Conservation (phyloP, 1,140 invertebrate species). For the Dinoponera quadriceps region DNA sequence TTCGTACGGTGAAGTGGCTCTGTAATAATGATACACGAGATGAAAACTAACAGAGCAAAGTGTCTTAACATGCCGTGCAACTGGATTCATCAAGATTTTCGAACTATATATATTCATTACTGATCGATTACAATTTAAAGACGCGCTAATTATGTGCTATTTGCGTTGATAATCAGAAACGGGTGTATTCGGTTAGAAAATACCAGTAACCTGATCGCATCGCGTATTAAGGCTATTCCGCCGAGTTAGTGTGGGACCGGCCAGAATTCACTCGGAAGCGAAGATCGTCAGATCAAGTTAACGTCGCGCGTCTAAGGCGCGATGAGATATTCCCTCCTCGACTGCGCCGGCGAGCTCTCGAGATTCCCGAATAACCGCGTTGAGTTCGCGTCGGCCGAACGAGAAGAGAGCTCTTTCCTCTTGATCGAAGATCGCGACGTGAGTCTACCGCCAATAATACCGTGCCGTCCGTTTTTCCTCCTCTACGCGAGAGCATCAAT, state of each 20-base stretch:
- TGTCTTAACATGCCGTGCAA: no score
- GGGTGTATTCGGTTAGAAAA: no score
- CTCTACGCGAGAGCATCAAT: slow-evolving; percentile 43
- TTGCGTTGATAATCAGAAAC: no score
- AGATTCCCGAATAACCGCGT: slow-evolving; percentile 31
- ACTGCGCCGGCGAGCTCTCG: slow-evolving; percentile 8
- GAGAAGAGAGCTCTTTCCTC: slow-evolving; percentile 45
- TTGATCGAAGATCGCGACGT: slow-evolving; percentile 51
- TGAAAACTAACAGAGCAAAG: no score
- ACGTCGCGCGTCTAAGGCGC: neutral
- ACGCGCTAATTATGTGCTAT: no score
- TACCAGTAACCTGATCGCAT: neutral
- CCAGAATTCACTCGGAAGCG: neutral
- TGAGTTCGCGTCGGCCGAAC: slow-evolving; percentile 21
- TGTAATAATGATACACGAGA: no score
- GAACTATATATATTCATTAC: no score
- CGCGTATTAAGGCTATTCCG: no score
- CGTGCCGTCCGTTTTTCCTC: slow-evolving; percentile 24
- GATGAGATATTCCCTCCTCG: neutral
- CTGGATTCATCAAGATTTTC: no score
- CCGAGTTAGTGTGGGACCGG: no score
- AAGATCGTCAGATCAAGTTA: neutral
- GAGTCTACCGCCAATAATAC: slow-evolving; percentile 54
- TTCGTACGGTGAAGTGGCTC: no score
- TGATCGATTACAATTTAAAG: no score